Base-by-base conservation (phyloP, 53 echinoderm and acorn worm genomes). In the Henricia sp. region DNA sequence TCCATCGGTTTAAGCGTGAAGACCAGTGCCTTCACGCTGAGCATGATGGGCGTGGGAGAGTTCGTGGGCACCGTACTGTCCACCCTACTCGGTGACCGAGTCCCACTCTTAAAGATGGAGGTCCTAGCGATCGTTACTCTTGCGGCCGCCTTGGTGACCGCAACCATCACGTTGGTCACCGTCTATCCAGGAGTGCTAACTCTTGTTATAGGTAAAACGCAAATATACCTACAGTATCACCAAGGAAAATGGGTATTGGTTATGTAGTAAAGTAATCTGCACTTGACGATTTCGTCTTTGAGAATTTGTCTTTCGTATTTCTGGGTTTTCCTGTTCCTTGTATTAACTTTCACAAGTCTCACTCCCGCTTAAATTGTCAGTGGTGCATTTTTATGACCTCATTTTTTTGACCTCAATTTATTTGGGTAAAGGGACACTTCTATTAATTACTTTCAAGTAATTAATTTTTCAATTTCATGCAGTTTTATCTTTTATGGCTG, bases 21-120 rank as follows among this genome's bases (percentile, higher is more conserved):
- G 80, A 80, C 80, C 32, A 63, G 63, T 80, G 80, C 80, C 80
- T 80, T 80, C 64, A 64, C 64, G 63, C 80, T 80, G 80, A 80
- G 64, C 64, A 80, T 80, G 80, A 80, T 80, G 80, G 80, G 80
- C 10, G 80, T 80, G 3, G 80, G 80, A 32, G 80, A 80, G 64
- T 48, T 80, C 14, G 80, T 60, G 62, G 80, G 80, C 65, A 80
- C 80, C 10, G 48, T 50, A 1, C 33, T 64, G 32, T 80, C 48
- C 63, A 63, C 63, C 10, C 64, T 80, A 0, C 80, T 80, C 33
- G 80, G 80, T 28, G 80, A 80, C 65, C 80, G 80, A 63, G 32
- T 80, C 60, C 80, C 80, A 21, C 80, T 80, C 64, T 23, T 80
- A 62, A 80, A 80, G 80, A 35, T 80, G 65, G 80, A 80, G 80